Evolutionary conservation across 2,888 invertebrate genomes (phyloP).

Genomic region (Synanthedon vespiformis): DNA sequence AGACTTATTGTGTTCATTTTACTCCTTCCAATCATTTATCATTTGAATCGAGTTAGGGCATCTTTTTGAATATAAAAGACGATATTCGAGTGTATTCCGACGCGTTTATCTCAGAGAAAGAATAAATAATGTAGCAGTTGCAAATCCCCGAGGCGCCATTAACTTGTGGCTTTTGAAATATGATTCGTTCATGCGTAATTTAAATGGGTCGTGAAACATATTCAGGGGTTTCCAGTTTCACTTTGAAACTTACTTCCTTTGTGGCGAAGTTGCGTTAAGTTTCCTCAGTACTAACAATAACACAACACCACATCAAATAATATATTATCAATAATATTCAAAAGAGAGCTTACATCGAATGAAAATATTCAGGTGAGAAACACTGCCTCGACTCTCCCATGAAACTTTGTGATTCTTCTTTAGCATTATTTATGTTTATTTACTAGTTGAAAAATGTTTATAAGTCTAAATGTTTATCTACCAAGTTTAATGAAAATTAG

Average conservation of each 20-base stretch:
- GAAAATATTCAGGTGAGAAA: too few species aligned
- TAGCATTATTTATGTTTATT: too few species aligned
- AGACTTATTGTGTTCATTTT: slow-evolving; percentile 22
- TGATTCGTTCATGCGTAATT: slow-evolving; percentile 1
- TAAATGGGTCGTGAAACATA: slow-evolving; percentile 1
- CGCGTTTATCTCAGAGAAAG: background rate
- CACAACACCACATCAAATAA: too few species aligned
- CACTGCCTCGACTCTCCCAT: too few species aligned
- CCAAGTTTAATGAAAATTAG: too few species aligned
- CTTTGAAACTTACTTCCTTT: background rate
- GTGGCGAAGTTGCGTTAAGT: background rate
- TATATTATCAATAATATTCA: too few species aligned
- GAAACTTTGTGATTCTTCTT: too few species aligned
- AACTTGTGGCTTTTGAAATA: slow-evolving; percentile 2
- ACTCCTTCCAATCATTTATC: slow-evolving; percentile 13
- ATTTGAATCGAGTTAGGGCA: background rate
- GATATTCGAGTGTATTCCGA: background rate
- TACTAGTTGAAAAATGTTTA: too few species aligned
- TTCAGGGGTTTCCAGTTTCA: background rate
- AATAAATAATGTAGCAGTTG: background rate
- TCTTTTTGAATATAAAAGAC: background rate
- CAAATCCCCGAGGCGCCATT: background rate
- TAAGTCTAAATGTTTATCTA: too few species aligned
- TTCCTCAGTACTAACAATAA: background rate
- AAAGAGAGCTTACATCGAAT: too few species aligned